These are phyloP conservation scores for Moxostoma hubbsi DNA, from an alignment of 2,797 vertebrate genomes.

Conservation along the genomic window DNA sequence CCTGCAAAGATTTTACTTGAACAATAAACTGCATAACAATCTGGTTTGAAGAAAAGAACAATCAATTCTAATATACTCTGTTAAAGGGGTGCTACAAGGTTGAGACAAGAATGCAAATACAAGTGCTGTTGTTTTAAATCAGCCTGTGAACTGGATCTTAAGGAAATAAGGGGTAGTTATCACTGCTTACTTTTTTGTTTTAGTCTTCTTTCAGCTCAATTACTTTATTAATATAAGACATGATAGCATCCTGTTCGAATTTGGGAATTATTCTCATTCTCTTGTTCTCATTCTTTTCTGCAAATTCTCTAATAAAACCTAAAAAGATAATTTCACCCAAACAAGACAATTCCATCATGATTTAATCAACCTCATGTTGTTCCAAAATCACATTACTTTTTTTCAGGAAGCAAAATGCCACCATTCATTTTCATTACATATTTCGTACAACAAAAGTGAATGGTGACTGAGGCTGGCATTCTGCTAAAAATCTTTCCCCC, in stretches of 20 bases:
- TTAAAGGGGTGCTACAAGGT: background rate
- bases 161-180: slow-evolving; percentile 12
- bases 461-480: too few species aligned
- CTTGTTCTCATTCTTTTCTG: background rate
- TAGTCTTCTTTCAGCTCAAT: background rate
- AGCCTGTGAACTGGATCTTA: slow-evolving; percentile 8
- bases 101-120: background rate
- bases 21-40: slow-evolving; percentile 15
- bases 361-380: too few species aligned
- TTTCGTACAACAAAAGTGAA: too few species aligned
- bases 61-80: background rate
- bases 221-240: slow-evolving; percentile 5
- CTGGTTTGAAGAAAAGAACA: slow-evolving; percentile 26
- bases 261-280: background rate
- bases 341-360: too few species aligned
- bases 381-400: too few species aligned
- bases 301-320: background rate
- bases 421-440: too few species aligned
- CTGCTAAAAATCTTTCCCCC: too few species aligned
- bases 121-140: background rate
- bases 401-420: too few species aligned
- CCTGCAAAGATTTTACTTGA: slow-evolving; percentile 27
- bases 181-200: background rate
- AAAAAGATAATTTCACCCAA: too few species aligned
- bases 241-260: background rate